Evolutionary conservation across 2,113 vertebrate species (phyloP).

Genomic region (Lepisosteus osseus): DNA sequence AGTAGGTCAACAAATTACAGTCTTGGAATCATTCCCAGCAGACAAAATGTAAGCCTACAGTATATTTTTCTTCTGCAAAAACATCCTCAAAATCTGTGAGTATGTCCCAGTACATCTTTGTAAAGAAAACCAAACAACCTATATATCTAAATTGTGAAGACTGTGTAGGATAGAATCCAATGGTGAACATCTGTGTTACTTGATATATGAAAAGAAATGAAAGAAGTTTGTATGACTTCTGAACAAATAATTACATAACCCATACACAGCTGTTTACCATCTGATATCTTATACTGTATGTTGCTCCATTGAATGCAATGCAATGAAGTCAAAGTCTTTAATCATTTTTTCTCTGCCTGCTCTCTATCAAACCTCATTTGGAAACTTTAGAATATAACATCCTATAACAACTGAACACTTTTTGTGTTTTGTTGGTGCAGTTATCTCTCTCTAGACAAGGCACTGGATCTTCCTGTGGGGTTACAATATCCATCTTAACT

Average conservation of each 20-base stretch:
- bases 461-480: background rate
- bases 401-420: background rate
- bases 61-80: no score
- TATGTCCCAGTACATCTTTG: slow-evolving; percentile 36
- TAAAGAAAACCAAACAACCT: no score
- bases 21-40: no score
- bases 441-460: slow-evolving; percentile 5
- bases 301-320: slow-evolving; percentile 56
- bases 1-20: no score
- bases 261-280: slow-evolving; percentile 59
- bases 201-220: slow-evolving; percentile 45
- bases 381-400: slow-evolving; percentile 7
- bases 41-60: no score
- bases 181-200: slow-evolving; percentile 58
- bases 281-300: slow-evolving; percentile 34
- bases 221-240: slow-evolving; percentile 50
- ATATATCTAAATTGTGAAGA: no score
- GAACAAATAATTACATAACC: slow-evolving; percentile 61
- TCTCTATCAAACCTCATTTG: background rate
- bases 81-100: background rate
- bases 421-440: slow-evolving; percentile 10
- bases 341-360: slow-evolving; percentile 37
- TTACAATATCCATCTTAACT: background rate
- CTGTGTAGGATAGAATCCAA: slow-evolving; percentile 22
- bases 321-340: slow-evolving; percentile 59